Evolutionary conservation across 2,113 vertebrate genomes (phyloP), one percentile per base, ranked within the genome.

Genomic region (Onychorhynchus coronatus): DNA sequence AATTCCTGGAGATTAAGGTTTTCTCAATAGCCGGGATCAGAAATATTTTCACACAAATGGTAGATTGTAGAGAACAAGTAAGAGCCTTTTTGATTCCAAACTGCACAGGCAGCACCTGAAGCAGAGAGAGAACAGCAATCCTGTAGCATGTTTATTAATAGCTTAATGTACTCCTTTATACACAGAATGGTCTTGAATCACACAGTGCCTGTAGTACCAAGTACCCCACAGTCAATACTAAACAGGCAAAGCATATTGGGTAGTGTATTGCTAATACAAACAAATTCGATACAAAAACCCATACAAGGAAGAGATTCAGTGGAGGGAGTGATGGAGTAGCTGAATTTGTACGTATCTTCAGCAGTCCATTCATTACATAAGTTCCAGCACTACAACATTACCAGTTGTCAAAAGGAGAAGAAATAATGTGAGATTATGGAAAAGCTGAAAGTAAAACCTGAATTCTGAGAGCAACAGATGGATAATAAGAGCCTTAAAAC

Each of bases 391-490:
- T 66, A 80, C 39, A 76, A 50, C 50, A 22, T n/a, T 83, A 55
- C 61, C 65, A 68, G 47, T 63, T 84, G 73, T 90, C 65, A 80
- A 78, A 84, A 84, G 67, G 20, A 70, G 79, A 96, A 86, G 55
- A 88, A 86, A 96, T 93, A 68, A 81, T 72, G 61, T 68, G 79
- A 90, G 31, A 75, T 78, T 88, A 55, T 41, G 31, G n/a, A 88
- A 88, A 83, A 93, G 22, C 17, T 85, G 79, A 46, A 91, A 92
- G n/a, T 47, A 56, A 89, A 88, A 78, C 50, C 52, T 56, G 33
- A 94, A 75, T 91, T 87, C 53, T 63, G 87, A 92, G 80, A 92
- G 83, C 47, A 92, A 89, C 14, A 55, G 68, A 71, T 74, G 80
- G 83, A 83, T 84, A 90, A 86, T 14, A 28, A 90, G 37, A 93